A percentile compares a stretch with the other conserved stretches of the same genome.
Evolutionary conservation across 2,113 vertebrate species (phyloP).

Genomic region (Triplophysa rosa): DNA sequence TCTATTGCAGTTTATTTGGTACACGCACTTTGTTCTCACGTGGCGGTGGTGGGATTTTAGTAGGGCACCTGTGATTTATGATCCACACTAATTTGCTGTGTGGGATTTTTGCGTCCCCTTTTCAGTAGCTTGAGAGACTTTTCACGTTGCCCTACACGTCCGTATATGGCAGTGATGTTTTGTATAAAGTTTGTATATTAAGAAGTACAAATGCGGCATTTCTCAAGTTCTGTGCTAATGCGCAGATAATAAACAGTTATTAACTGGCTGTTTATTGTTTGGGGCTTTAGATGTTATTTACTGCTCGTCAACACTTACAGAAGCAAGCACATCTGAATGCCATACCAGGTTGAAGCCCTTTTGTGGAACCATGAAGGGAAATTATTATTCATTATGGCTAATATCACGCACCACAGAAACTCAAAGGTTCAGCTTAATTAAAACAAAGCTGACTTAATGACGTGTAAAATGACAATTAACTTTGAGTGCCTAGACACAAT

Average conservation of each 20-base stretch:
- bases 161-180: not conserved
- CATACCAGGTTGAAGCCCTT: constrained; percentile 79
- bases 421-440: constrained; percentile 88
- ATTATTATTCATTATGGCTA: constrained; percentile 72
- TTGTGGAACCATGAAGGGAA: constrained; percentile 73
- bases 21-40: not conserved
- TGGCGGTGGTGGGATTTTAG: not conserved
- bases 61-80: constrained; percentile 25
- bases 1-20: constrained; percentile 6
- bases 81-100: not conserved
- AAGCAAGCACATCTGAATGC: constrained; percentile 85
- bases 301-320: constrained; percentile 86
- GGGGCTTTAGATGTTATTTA: constrained; percentile 76
- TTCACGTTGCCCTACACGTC: not conserved
- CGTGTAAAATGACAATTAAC: constrained; percentile 90
- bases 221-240: not conserved
- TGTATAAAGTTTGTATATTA: not conserved
- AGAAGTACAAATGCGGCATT: not conserved
- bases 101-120: not conserved
- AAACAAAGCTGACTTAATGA: constrained; percentile 90
- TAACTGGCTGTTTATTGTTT: constrained; percentile 22
- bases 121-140: not conserved
- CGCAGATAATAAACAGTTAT: not conserved
- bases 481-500: constrained; percentile 73
- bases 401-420: constrained; percentile 82